Percentiles rank a stretch among this genome's conserved stretches.
These are phyloP conservation scores for Polymixis flavicincta DNA, from an alignment of 2,888 invertebrate species.

Conservation along the genomic window DNA sequence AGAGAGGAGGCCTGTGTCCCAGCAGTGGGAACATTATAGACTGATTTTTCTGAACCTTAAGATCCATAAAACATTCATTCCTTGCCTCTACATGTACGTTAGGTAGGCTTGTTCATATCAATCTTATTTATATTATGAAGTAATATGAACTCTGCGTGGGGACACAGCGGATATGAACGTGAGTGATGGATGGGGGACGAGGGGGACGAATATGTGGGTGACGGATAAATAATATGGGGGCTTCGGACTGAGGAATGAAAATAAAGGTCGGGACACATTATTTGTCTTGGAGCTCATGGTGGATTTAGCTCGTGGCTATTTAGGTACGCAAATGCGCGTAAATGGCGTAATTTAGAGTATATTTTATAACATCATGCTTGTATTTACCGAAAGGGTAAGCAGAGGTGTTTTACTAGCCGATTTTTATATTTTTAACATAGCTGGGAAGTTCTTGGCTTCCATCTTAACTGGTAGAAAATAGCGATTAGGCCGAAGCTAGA, in stretches of 20 bases:
- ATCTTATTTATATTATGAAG: conserved; percentile 28
- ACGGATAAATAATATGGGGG: background rate
- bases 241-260: background rate
- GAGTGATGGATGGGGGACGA: conserved; percentile 22
- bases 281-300: background rate
- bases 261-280: background rate
- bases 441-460: no score
- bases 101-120: background rate
- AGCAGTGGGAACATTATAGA: no score
- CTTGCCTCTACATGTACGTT: background rate
- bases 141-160: conserved; percentile 26
- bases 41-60: no score
- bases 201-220: background rate
- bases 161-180: conserved; percentile 22
- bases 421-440: no score
- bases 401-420: no score
- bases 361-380: background rate
- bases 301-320: no score
- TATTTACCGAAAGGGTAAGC: no score
- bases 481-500: no score
- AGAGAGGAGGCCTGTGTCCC: no score
- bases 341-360: background rate
- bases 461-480: no score
- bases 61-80: background rate
- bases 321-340: background rate